Evolutionary conservation across 92 coral and sea anemone species (phyloP).

Genomic region (Chrysogorgia sp.): DNA sequence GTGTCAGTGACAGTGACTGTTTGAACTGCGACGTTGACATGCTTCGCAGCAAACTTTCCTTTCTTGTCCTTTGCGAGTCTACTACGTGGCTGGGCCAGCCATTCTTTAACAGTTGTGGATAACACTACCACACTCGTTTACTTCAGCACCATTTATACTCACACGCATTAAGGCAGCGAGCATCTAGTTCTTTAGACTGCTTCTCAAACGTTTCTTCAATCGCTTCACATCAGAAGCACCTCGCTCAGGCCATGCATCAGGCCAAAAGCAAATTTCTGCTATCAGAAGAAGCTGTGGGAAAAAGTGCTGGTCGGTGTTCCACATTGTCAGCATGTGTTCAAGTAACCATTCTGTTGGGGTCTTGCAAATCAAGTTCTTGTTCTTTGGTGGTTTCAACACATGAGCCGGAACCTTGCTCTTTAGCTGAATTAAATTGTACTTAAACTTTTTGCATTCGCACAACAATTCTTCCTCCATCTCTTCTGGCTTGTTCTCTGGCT

Average conservation of each 20-base stretch:
- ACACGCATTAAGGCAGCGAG: constrained; percentile 48
- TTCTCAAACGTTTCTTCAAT: constrained; percentile 54
- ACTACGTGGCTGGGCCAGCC: too few species aligned
- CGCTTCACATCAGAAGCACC: constrained; percentile 58
- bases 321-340: constrained; percentile 51
- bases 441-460: constrained; percentile 69
- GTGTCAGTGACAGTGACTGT: too few species aligned
- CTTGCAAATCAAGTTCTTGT: constrained; percentile 34
- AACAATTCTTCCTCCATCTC: constrained; percentile 58
- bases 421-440: constrained; percentile 56
- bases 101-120: too few species aligned
- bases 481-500: constrained; percentile 22
- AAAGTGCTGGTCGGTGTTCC: constrained; percentile 46
- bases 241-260: constrained; percentile 64
- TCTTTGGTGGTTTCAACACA: constrained; percentile 45
- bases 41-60: too few species aligned
- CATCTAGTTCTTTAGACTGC: constrained; percentile 59
- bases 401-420: constrained; percentile 48
- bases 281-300: constrained; percentile 43
- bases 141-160: too few species aligned
- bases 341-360: constrained; percentile 63
- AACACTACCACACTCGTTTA: too few species aligned
- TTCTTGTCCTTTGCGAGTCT: too few species aligned
- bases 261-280: constrained; percentile 52
- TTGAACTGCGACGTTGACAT: too few species aligned